Base-by-base conservation (phyloP, 2,113 vertebrate species). In the Ctenodactylus gundi region DNA sequence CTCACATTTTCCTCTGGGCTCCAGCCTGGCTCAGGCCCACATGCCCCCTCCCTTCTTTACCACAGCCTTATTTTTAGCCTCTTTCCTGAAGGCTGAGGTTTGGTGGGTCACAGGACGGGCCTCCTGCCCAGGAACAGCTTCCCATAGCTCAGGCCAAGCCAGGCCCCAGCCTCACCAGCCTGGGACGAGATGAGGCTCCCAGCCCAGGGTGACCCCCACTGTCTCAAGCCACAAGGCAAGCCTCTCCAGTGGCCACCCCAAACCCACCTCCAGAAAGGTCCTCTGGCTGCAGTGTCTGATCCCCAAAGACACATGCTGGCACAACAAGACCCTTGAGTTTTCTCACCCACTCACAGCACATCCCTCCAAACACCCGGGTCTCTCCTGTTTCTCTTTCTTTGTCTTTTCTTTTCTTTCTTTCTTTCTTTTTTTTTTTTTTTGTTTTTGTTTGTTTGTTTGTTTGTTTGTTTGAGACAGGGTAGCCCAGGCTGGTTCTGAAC, bases 81-180 rank as follows among this genome's bases (percentile, higher is more conserved):
- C 94, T 78, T 96, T 96, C 88, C 95, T 97, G 96, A 77, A 97
- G 97, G 97, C 95, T 97, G 96, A 95, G 95, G 97, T 96, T 97
- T 95, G 92, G 95, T 90, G 94, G 97, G 92, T 95, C 95, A 93
- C 72, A 96, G 95, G 94, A 93, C 3, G 62, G 92, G 96, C 92
- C 97, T 97, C 92, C 80, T 6, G 82, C 90, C 97, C 72, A 90
- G 94, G 44, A 88, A 67, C 44, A 78, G 88, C 95, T 93, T 94
- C 87, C 93, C 76, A 57, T 44, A 64, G 65, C 80, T 81, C 75
- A 68, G 72, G 88, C 87, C 88, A 46, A 90, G 81, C 55, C 85
- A 62, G 31, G 34, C 46, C 49, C 55, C n/a, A n/a, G 75, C n/a
- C 60, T 82, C 78, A n/a, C 73, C 67, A 85, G 88, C 68, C 39